Conservation (phyloP, 2,888 invertebrate species). For the Amiota communis region DNA sequence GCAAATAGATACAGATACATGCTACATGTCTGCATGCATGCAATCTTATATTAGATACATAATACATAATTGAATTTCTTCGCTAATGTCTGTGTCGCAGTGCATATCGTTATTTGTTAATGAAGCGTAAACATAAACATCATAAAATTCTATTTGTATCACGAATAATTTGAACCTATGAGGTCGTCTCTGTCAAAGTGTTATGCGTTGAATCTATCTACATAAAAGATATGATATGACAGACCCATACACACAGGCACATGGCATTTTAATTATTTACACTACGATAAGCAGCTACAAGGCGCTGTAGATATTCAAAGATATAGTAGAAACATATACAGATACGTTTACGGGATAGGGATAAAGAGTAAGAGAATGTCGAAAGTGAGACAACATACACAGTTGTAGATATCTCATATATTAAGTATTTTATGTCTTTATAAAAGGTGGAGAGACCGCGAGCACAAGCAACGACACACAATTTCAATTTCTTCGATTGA, state of each 20-base stretch:
- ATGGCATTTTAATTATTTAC: conserved; percentile 58
- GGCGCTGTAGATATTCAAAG: conserved; percentile 55
- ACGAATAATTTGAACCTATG: background rate
- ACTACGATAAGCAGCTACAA: conserved; percentile 59
- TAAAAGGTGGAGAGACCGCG: conserved; percentile 52
- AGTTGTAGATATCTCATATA: conserved; percentile 50
- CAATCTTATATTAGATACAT: background rate
- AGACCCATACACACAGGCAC: conserved; percentile 37
- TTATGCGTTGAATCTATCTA: conserved; percentile 32
- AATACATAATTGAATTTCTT: background rate
- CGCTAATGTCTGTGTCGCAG: background rate
- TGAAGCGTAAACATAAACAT: background rate
- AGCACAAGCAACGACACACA: background rate
- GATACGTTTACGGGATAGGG: conserved; percentile 46
- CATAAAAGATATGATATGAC: conserved; percentile 41
- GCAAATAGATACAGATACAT: conserved; percentile 2
- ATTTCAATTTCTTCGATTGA: too few species aligned
- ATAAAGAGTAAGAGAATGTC: conserved; percentile 55
- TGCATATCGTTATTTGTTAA: conserved; percentile 17
- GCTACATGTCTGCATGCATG: background rate
- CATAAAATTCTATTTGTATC: background rate
- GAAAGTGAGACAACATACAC: conserved; percentile 59
- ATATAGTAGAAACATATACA: conserved; percentile 24
- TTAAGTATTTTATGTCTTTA: conserved; percentile 65
- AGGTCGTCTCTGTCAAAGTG: conserved; percentile 39